phyloP scores from a whole-genome alignment of 2,888 invertebrate genomes.

The Timema podura region DNA sequence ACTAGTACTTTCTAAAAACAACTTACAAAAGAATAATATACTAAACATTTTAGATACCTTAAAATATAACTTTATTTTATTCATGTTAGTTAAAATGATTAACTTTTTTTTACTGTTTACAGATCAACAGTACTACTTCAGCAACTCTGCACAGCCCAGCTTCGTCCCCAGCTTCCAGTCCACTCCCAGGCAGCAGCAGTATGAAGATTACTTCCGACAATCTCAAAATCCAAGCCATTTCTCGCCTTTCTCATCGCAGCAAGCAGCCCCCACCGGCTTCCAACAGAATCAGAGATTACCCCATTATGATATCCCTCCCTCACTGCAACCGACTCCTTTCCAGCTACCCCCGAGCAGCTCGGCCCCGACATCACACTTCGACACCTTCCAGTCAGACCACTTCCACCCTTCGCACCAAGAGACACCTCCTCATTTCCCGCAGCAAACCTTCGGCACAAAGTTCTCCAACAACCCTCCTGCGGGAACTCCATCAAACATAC shows the following conservation, averaged over 20 bases:
- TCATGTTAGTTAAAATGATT: background rate
- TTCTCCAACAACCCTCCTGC: slow-evolving; percentile 20
- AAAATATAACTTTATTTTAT: no score
- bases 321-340: slow-evolving; percentile 50
- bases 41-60: no score
- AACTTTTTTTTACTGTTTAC: slow-evolving; percentile 31
- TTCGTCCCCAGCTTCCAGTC: slow-evolving; percentile 41
- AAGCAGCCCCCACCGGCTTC: slow-evolving; percentile 34
- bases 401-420: slow-evolving; percentile 45
- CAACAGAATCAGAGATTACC: slow-evolving; percentile 42
- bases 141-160: slow-evolving; percentile 37
- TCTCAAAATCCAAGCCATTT: slow-evolving; percentile 21
- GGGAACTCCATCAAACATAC: slow-evolving; percentile 20
- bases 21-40: no score
- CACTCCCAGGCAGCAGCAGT: slow-evolving; percentile 30
- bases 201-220: slow-evolving; percentile 38
- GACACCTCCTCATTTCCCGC: slow-evolving; percentile 38
- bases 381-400: slow-evolving; percentile 46
- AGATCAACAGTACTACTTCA: slow-evolving; percentile 45
- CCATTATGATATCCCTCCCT: slow-evolving; percentile 40
- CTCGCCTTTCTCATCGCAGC: slow-evolving; percentile 29
- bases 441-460: slow-evolving; percentile 23
- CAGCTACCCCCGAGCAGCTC: slow-evolving; percentile 45
- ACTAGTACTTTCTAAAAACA: no score
- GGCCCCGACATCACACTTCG: slow-evolving; percentile 43